A percentile compares a stretch with the other conserved stretches of the same genome.
Conservation (phyloP, 2,797 vertebrate species). For the Acipenser oxyrinchus region DNA sequence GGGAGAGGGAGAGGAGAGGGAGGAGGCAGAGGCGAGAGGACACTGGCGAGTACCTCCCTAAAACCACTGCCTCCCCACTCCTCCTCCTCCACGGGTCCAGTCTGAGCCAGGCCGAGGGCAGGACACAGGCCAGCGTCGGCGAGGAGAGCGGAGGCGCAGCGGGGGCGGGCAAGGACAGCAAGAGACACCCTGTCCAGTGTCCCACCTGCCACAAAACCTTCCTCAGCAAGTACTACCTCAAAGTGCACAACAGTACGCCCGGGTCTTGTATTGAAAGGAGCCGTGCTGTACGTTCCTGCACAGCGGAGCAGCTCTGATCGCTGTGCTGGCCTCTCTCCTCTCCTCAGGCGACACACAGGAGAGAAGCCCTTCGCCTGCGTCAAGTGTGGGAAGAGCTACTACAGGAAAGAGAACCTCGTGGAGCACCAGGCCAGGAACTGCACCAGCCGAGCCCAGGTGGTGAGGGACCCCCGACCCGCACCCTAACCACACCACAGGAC, state of each 20-base stretch:
- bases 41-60: slow-evolving; percentile 55
- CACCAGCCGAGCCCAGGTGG: slow-evolving; percentile 64
- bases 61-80: slow-evolving; percentile 18
- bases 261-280: no score
- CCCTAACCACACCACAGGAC: not conserved
- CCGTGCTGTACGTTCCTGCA: not conserved
- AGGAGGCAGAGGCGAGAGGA: slow-evolving; percentile 27
- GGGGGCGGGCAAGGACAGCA: slow-evolving; percentile 25
- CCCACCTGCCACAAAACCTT: slow-evolving; percentile 85
- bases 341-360: slow-evolving; percentile 84
- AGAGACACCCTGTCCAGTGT: slow-evolving; percentile 65
- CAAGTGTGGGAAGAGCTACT: slow-evolving; percentile 91
- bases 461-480: slow-evolving; percentile 22
- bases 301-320: no score
- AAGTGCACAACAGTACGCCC: slow-evolving; percentile 88
- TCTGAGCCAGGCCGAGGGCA: slow-evolving; percentile 27
- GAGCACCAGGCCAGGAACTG: slow-evolving; percentile 85
- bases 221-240: slow-evolving; percentile 96
- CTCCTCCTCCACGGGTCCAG: slow-evolving; percentile 17
- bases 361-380: slow-evolving; percentile 86
- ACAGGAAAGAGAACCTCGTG: slow-evolving; percentile 88
- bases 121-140: slow-evolving; percentile 7
- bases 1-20: not conserved
- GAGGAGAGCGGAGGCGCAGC: slow-evolving; percentile 32
- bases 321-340: not conserved